Base-by-base conservation (phyloP, 2,888 invertebrate species). In the Mactromeris polynyma region DNA sequence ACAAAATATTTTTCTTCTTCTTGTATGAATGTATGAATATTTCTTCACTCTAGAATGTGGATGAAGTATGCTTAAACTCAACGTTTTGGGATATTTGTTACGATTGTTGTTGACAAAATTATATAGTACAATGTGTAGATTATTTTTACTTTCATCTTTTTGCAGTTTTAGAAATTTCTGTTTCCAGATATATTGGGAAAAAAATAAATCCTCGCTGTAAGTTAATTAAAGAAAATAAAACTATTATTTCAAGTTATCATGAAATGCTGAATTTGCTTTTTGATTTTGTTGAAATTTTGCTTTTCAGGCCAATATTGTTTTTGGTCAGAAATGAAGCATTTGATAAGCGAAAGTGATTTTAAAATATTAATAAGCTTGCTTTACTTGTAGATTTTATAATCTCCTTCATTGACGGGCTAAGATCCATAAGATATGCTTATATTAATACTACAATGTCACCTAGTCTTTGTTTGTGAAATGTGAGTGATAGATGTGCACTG, bases 141-240 rank as follows among this genome's bases (percentile, higher is more conserved):
- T 64, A 26, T 64, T 26, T 64, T n/a, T 26, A 64, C 26, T n/a
- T n/a, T n/a, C 3, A 26, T 64, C 26, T 58, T 33, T 38, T 83
- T 38, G 73, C 73, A 33, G 73, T 33, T 73, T 33, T 26, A 26
- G 26, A 64, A 2, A 64, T 36, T 54, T 80, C 58, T 69, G 36
- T 46, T 86, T 86, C 73, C 86, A 86, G 86, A 86, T 86, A 86
- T 69, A 73, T 86, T 86, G 73, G 40, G 51, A 81, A 86, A 81
- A 73, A 81, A 31, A 64, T 86, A 69, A 69, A 81, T 77, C 69
- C 58, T 19, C 51, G 33, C 46, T 33, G 86, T 86, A 86, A 86
- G 86, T 86, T 82, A 82, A 40, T 51, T 19, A 19, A 40, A 36
- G 31, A 64, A 36, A 38, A 4, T 64, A 64, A 36, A 38, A 64